phyloP scores from a whole-genome alignment of 2,888 invertebrate species.

The Andrena praecox region DNA sequence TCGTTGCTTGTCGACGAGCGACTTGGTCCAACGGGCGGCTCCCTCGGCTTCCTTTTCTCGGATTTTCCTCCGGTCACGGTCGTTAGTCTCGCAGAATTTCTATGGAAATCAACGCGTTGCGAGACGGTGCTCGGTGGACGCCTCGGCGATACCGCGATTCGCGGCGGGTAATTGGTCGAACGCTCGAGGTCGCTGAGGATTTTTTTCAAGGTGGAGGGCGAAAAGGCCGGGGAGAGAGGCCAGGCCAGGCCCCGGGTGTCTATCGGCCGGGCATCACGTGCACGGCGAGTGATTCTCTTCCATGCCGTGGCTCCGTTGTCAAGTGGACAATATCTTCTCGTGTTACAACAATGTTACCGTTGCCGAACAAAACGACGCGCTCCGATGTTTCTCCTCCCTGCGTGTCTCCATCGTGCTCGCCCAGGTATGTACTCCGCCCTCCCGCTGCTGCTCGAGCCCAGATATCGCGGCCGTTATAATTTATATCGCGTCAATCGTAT shows the following conservation, averaged over 20 bases:
- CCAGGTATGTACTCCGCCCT: constrained; percentile 8
- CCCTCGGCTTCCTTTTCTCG: neutral
- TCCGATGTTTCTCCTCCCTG: constrained; percentile 61
- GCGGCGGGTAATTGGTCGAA: neutral
- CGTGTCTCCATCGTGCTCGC: constrained; percentile 43
- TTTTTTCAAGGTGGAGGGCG: constrained; percentile 26
- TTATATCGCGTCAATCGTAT: constrained; percentile 36
- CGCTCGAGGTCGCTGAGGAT: neutral
- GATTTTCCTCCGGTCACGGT: constrained; percentile 2
- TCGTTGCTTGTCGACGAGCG: constrained; percentile 3
- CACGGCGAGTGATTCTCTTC: constrained; percentile 71
- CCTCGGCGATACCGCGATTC: neutral
- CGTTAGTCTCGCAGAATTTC: constrained; percentile 3
- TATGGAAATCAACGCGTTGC: neutral
- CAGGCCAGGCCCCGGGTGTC: constrained; percentile 7
- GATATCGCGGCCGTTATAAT: constrained; percentile 55
- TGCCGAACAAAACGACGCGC: constrained; percentile 72
- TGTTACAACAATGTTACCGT: constrained; percentile 77
- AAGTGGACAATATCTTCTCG: constrained; percentile 78
- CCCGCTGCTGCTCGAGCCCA: neutral
- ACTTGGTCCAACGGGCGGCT: neutral
- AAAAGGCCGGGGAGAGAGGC: constrained; percentile 13
- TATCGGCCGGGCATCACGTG: constrained; percentile 71
- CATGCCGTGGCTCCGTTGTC: constrained; percentile 73
- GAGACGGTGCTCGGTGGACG: neutral